A percentile compares a stretch with the other conserved stretches of the same genome.
phyloP scores from a whole-genome alignment of 2,113 vertebrate species.

The Nesogale talazaci region DNA sequence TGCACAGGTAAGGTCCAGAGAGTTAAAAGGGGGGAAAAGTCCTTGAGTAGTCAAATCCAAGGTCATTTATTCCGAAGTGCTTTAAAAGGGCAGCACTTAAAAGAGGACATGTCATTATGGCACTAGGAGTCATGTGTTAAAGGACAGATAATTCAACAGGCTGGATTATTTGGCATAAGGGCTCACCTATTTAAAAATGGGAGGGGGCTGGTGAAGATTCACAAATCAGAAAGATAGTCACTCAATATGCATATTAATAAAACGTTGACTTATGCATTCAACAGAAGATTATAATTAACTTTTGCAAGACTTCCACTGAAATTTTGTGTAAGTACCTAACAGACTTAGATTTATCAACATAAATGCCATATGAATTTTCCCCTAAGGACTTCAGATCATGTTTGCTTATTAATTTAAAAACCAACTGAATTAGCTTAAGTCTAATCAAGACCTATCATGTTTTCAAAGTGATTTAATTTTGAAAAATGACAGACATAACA shows the following conservation, averaged over 20 bases:
- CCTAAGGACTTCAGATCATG: background rate
- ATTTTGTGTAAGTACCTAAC: slow-evolving; percentile 30
- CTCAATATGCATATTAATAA: slow-evolving; percentile 28
- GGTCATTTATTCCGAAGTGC: slow-evolving; percentile 15
- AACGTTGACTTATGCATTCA: background rate
- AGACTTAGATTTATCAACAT: slow-evolving; percentile 40
- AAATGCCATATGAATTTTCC: slow-evolving; percentile 18
- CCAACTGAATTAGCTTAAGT: background rate
- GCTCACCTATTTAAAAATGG: slow-evolving; percentile 37
- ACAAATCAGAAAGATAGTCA: slow-evolving; percentile 24
- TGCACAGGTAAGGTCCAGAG: slow-evolving; percentile 48
- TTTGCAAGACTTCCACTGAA: slow-evolving; percentile 33
- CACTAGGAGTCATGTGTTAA: slow-evolving; percentile 38
- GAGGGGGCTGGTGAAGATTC: slow-evolving; percentile 4
- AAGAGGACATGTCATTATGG: slow-evolving; percentile 22
- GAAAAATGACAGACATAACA: background rate
- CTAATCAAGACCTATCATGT: slow-evolving; percentile 31
- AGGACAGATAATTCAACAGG: slow-evolving; percentile 39
- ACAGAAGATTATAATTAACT: slow-evolving; percentile 15
- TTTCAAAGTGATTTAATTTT: slow-evolving; percentile 48
- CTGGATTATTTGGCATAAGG: slow-evolving; percentile 44
- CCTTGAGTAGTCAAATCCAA: slow-evolving; percentile 49
- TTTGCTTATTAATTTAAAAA: slow-evolving; percentile 35
- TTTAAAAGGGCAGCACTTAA: slow-evolving; percentile 24
- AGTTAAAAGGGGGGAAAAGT: background rate